phyloP scores from a whole-genome alignment of 2,113 vertebrate genomes.

The Cephalopholis sonnerati region DNA sequence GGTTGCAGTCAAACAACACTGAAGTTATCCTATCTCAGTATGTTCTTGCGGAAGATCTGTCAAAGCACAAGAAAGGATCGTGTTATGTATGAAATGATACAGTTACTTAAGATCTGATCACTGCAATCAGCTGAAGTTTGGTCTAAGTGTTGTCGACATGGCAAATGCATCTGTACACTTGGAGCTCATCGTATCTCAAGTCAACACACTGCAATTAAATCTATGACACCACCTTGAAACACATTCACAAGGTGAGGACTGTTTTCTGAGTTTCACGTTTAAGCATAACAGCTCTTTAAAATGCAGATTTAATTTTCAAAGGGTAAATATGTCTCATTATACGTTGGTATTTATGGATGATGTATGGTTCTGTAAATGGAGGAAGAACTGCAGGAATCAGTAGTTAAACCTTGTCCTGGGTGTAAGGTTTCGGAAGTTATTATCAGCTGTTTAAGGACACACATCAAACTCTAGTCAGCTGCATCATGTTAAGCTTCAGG shows the following conservation, averaged over 20 bases:
- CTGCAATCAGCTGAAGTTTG: constrained; percentile 72
- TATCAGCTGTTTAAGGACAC: constrained; percentile 3
- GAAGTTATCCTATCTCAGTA: no score
- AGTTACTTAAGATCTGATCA: constrained; percentile 46
- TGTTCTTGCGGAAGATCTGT: neutral
- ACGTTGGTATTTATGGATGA: neutral
- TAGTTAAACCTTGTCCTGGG: neutral
- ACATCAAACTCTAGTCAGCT: neutral
- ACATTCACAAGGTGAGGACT: neutral
- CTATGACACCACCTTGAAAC: constrained; percentile 22
- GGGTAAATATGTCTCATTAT: neutral
- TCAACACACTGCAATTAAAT: constrained; percentile 18
- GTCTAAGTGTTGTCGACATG: neutral
- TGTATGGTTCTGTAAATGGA: neutral
- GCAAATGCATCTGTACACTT: constrained; percentile 31
- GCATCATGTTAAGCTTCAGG: neutral
- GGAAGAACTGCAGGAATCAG: neutral
- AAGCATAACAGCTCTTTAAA: neutral
- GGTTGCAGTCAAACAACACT: no score
- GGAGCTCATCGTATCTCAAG: constrained; percentile 40
- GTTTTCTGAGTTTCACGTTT: neutral
- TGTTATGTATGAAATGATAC: constrained; percentile 26
- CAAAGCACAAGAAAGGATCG: neutral
- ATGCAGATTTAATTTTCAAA: neutral
- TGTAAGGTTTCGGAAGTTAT: neutral